These are phyloP conservation scores for Dynastes tityus DNA, from an alignment of 2,888 invertebrate species.

Conservation along the genomic window DNA sequence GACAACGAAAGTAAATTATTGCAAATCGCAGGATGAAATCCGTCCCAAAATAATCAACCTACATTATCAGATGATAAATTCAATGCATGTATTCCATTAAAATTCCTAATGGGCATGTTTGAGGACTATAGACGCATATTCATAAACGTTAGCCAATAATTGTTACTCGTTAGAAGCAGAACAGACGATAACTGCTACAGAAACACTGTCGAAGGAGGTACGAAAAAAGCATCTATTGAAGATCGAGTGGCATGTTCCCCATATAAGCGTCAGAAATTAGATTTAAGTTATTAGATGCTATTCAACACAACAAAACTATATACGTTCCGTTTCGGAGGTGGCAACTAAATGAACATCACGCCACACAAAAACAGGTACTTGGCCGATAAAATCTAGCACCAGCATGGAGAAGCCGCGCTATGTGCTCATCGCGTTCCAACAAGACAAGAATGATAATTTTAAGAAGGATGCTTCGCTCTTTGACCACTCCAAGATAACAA, in stretches of 20 bases:
- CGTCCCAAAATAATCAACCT: no score
- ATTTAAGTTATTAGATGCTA: not conserved
- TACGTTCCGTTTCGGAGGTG: no score
- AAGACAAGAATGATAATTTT: no score
- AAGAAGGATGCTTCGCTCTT: no score
- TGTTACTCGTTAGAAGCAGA: not conserved
- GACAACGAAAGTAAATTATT: slow-evolving; percentile 23
- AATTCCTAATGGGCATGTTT: not conserved
- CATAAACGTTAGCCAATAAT: not conserved
- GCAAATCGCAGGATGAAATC: no score
- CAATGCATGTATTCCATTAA: not conserved
- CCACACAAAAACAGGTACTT: no score
- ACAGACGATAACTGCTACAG: not conserved
- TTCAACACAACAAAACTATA: no score
- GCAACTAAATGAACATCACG: no score
- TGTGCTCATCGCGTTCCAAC: no score
- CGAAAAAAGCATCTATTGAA: not conserved
- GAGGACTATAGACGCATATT: not conserved
- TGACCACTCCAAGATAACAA: not conserved
- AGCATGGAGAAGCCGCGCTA: no score
- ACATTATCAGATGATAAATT: not conserved
- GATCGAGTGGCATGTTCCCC: not conserved
- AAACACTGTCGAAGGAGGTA: not conserved
- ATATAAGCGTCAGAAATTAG: not conserved
- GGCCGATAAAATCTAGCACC: no score